phyloP scores from a whole-genome alignment of 2,113 vertebrate genomes.

The Clupea harengus region DNA sequence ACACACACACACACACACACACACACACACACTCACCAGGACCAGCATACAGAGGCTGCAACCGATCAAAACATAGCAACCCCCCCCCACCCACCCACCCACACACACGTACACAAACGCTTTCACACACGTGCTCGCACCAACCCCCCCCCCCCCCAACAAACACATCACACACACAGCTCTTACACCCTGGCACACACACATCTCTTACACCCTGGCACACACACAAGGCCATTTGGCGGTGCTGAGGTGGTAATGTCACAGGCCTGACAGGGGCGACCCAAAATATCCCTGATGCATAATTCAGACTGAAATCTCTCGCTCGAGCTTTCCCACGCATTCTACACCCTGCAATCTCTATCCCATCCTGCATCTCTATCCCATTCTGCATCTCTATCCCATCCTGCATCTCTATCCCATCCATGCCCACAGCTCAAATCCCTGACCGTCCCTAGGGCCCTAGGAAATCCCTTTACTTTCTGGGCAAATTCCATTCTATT shows the following conservation, averaged over 20 bases:
- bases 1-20: background rate
- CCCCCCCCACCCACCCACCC: background rate
- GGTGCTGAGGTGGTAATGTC: conserved; percentile 26
- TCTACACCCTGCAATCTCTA: background rate
- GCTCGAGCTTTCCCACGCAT: background rate
- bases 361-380: background rate
- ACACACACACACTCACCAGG: background rate
- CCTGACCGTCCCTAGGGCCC: too few relatives aligned
- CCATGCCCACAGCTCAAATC: background rate
- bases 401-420: conserved; percentile 7
- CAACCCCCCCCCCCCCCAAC: too few relatives aligned
- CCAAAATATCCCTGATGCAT: conserved; percentile 52
- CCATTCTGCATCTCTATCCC: too few relatives aligned
- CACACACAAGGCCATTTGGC: conserved; percentile 23
- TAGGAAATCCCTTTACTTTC: too few relatives aligned
- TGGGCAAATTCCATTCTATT: too few relatives aligned
- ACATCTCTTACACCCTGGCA: background rate
- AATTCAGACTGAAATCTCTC: conserved; percentile 43
- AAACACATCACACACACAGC: conserved; percentile 30
- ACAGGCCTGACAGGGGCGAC: conserved; percentile 33
- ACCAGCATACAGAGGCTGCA: too few relatives aligned
- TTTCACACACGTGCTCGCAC: too few relatives aligned
- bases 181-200: background rate
- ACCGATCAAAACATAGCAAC: too few relatives aligned
- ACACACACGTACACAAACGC: too few relatives aligned